Evolutionary conservation across 1,140 invertebrate genomes (phyloP), one percentile per base, ranked within the genome.

Genomic region (Anastrepha ludens): DNA sequence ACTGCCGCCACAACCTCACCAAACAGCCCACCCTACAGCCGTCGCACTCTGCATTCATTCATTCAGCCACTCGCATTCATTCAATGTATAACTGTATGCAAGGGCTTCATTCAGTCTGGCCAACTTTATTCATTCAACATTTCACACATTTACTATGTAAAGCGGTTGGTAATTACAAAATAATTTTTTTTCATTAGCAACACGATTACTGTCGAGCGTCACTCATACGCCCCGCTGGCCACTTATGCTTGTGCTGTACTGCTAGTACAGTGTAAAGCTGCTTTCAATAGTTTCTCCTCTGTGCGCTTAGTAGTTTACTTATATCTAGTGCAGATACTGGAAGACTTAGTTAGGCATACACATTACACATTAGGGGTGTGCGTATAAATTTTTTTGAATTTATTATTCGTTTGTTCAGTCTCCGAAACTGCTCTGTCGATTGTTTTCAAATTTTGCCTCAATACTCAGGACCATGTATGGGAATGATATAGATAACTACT

Each of bases 71-170:
- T 29, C 41, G 1, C 29, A 41, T 47, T n/a, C 9, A 55, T 20
- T 81, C 47, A 17, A 6, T 55, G 50, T 55, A 55, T 55, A 29
- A 29, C 50, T 44, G 39, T 11, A 20, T 67, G 20, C 29, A 11
- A 67, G 39, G 4, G 8, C 9, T 41, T 47, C 44, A 44, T 74
- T 74, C 70, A 74, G 44, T 74, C 74, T 81, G 74, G 47, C 74
- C 44, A 55, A 55, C 47, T 81, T 47, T 81, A 81, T 81, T 81
- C 74, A 81, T 55, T 81, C 41, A 15, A 41, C 67, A 74, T 74
- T 74, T 74, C 74, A 81, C 74, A 81, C 74, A 81, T 81, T 81
- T 81, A 81, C 74, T 81, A 55, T 81, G 74, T 81, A 81, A 81
- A 81, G 50, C 74, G 74, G 13, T 55, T 81, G 74, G 74, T 81